A percentile compares a stretch with the other conserved stretches of the same genome.
phyloP scores from a whole-genome alignment of 2,797 vertebrate species.

The Sciurus carolinensis region DNA sequence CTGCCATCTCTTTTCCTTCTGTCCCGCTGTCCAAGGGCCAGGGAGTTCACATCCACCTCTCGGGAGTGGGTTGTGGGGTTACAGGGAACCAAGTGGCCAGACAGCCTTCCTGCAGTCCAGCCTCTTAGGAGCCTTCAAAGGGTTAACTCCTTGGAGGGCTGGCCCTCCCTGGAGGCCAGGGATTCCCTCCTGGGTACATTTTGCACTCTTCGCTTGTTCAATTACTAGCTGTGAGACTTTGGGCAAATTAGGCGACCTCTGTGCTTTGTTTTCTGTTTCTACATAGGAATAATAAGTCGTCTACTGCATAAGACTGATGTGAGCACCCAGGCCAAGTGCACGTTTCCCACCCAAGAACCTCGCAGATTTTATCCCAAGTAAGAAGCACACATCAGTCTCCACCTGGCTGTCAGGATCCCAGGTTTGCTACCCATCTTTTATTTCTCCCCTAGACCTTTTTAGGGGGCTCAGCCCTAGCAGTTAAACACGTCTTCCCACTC shows the following conservation, averaged over 20 bases:
- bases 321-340: accelerated
- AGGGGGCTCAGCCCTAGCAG: neutral
- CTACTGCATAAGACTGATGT: accelerated
- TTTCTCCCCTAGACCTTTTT: neutral
- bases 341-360: accelerated
- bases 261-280: neutral
- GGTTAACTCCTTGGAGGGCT: neutral
- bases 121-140: accelerated
- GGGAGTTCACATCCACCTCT: accelerated
- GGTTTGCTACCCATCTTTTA: neutral
- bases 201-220: too few species aligned
- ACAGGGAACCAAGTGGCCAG: accelerated
- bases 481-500: accelerated
- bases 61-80: accelerated
- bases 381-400: neutral
- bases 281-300: neutral
- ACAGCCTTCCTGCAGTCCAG: neutral
- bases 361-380: neutral
- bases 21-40: neutral
- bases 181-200: neutral
- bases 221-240: neutral
- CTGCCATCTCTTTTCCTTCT: neutral
- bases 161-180: neutral
- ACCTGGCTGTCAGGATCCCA: accelerated
- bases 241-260: neutral